Percentiles rank a stretch among this genome's conserved stretches.
phyloP scores from a whole-genome alignment of 2,797 vertebrate species.

The Amniataba percoides region DNA sequence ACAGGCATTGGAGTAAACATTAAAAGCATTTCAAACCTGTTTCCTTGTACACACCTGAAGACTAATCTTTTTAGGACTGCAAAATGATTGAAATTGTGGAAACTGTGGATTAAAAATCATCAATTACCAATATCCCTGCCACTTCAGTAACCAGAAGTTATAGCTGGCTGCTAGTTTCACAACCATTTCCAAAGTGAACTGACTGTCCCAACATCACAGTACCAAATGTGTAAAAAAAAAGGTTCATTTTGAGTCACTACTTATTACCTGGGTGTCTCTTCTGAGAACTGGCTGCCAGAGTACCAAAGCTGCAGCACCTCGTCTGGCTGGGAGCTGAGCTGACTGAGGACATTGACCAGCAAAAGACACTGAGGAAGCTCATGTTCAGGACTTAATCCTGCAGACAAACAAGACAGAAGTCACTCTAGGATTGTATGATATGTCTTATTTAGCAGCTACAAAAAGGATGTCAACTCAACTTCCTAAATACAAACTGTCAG shows the following conservation, averaged over 20 bases:
- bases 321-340: constrained; percentile 86
- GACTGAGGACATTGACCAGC: constrained; percentile 87
- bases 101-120: not conserved
- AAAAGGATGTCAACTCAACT: not conserved
- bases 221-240: not conserved
- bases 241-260: fast-evolving
- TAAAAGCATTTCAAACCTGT: not conserved
- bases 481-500: not conserved
- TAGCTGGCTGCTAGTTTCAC: not conserved
- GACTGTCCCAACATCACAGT: not conserved
- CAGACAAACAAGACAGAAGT: constrained; percentile 22
- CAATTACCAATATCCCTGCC: not conserved
- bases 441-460: not conserved
- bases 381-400: constrained; percentile 86
- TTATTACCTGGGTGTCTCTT: constrained; percentile 81
- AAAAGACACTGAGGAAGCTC: constrained; percentile 91
- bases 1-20: not conserved
- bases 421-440: not conserved
- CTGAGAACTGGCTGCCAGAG: constrained; percentile 81
- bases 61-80: not conserved
- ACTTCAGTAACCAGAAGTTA: not conserved
- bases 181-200: not conserved
- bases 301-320: constrained; percentile 90
- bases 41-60: not conserved
- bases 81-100: not conserved